phyloP scores from a whole-genome alignment of 2,113 vertebrate species.

The Cephalopholis sonnerati region DNA sequence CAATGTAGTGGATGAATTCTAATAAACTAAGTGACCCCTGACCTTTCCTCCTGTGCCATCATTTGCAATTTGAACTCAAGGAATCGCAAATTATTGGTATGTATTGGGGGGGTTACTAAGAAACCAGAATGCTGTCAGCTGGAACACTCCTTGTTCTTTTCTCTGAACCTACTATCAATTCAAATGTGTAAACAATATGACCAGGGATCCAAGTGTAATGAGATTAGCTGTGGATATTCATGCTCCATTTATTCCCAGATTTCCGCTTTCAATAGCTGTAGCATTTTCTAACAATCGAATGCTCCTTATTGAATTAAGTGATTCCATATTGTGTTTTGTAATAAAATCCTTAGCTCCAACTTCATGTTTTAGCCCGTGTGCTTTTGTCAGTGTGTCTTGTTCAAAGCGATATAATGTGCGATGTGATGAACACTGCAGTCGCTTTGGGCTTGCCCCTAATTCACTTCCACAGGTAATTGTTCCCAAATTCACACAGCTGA shows the following conservation, averaged over 20 bases:
- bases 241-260: background rate
- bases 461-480: slow-evolving; percentile 11
- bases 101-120: too few relatives aligned
- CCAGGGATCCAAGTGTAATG: too few relatives aligned
- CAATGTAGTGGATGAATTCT: too few relatives aligned
- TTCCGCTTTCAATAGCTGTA: background rate
- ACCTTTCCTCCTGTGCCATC: too few relatives aligned
- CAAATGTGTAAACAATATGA: too few relatives aligned
- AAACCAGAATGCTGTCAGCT: too few relatives aligned
- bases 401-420: background rate
- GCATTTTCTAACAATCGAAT: background rate
- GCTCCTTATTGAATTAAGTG: background rate
- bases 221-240: background rate
- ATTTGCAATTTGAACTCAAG: too few relatives aligned
- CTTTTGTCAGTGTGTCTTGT: background rate
- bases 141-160: too few relatives aligned
- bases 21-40: too few relatives aligned
- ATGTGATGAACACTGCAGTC: background rate
- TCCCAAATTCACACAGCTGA: background rate
- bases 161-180: too few relatives aligned
- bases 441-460: background rate
- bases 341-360: too few relatives aligned
- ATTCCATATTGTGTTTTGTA: background rate
- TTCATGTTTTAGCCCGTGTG: background rate
- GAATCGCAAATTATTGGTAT: too few relatives aligned